A percentile compares a stretch with the other conserved stretches of the same genome.
Conservation (phyloP, 2,888 invertebrate species). For the Microctonus hyperodae region DNA sequence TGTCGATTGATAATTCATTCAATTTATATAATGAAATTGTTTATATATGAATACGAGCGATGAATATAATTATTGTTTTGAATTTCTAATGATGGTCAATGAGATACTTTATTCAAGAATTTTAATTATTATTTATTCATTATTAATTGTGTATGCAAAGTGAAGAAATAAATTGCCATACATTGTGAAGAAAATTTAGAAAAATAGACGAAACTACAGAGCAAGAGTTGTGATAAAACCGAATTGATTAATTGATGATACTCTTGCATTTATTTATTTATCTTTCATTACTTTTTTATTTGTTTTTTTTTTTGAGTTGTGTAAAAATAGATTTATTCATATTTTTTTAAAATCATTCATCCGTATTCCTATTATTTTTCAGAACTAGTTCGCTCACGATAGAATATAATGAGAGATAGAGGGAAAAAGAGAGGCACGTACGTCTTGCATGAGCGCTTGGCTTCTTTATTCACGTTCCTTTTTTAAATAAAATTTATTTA, state of each 20-base stretch:
- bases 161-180: slow-evolving; percentile 2
- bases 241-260: neutral
- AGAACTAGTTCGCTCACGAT: neutral
- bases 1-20: too few species aligned
- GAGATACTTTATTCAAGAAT: neutral
- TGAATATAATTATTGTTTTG: too few species aligned
- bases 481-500: too few species aligned
- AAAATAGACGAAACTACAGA: slow-evolving; percentile 31
- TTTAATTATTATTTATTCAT: neutral
- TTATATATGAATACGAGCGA: too few species aligned
- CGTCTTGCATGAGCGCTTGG: neutral
- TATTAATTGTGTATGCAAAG: neutral
- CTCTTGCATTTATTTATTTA: neutral
- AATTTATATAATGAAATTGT: too few species aligned
- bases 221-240: slow-evolving; percentile 13
- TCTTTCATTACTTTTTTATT: neutral
- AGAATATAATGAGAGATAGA: neutral
- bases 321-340: slow-evolving; percentile 32
- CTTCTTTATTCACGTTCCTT: neutral
- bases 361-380: neutral
- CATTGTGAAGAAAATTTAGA: slow-evolving; percentile 30
- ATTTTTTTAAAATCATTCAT: slow-evolving; percentile 10
- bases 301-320: slow-evolving; percentile 10
- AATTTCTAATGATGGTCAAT: neutral
- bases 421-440: neutral